Evolutionary conservation across 2,113 vertebrate genomes (phyloP).

Genomic region (Cryptoleucopteryx plumbea): DNA sequence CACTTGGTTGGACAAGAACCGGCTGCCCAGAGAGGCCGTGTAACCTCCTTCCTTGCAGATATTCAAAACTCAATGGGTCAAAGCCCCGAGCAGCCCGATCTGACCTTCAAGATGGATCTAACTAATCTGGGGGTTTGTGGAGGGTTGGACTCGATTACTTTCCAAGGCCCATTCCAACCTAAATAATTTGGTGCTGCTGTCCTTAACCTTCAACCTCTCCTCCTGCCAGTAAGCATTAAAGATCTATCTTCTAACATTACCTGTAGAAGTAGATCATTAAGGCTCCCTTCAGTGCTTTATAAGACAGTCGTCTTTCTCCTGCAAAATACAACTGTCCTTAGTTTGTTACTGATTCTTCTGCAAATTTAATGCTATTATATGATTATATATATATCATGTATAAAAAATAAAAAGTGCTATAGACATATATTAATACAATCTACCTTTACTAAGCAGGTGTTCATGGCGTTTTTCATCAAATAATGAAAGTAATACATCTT

Average conservation of each 20-base stretch:
- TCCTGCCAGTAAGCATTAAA: background rate
- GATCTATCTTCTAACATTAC: conserved; percentile 49
- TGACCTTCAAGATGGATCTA: background rate
- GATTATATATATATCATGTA: background rate
- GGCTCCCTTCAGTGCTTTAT: conserved; percentile 88
- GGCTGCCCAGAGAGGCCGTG: background rate
- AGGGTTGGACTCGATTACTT: background rate
- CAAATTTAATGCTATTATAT: background rate
- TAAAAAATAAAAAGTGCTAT: background rate
- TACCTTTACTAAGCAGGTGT: conserved; percentile 91
- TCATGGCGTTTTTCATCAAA: conserved; percentile 94
- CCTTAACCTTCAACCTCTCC: background rate
- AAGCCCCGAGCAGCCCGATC: background rate
- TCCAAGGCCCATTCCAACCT: background rate
- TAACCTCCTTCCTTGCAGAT: background rate
- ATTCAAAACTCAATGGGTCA: background rate
- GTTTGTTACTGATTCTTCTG: background rate
- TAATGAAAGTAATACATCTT: conserved; percentile 81
- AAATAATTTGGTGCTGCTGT: background rate
- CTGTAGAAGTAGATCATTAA: conserved; percentile 99
- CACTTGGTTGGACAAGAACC: background rate
- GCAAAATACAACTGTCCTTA: background rate
- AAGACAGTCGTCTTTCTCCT: conserved; percentile 86
- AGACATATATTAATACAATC: background rate
- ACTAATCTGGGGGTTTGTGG: background rate